Base-by-base conservation (phyloP, 2,888 invertebrate species). In the Sarcophaga caerulescens region DNA sequence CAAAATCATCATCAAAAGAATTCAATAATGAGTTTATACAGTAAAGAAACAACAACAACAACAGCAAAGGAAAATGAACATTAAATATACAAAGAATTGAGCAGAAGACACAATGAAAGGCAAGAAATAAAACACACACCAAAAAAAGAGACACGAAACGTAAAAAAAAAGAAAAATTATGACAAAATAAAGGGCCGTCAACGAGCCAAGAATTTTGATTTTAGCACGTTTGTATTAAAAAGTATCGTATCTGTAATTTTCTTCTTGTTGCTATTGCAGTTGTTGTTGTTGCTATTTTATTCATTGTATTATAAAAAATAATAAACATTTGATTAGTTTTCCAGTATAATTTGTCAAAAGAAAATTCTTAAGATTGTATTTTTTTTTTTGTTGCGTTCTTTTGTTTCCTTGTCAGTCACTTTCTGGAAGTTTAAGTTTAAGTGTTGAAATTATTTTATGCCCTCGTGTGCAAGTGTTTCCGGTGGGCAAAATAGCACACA, bases 171-270 rank as follows among this genome's bases (percentile, higher is more conserved):
- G 17, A 52, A 19, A 71, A 70, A 78, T 70, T 63, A 47, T 68
- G 62, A 70, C 69, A 69, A 68, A 35, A 62, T 52, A 21, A 71
- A 65, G 65, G n/a, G 21, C 79, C 71, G 71, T 71, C 71, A 79
- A 71, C 52, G 19, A 59, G 71, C 79, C 79, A 79, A 79, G 71
- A 71, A 65, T 59, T 65, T 44, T 52, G 17, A 52, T 52, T 52
- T 12, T 12, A 17, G 17, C 52, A 52, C 52, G 52, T 65, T 14
- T 44, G 10, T 21, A 57, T 44, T 17, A 52, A 52, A 12, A 52
- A 52, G 17, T 52, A 52, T 12, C 19, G 57, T 12, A 17, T 59
- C 57, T 35, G 14, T 71, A 35, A 35, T 44, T 10, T 57, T 52
- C 60, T 63, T 21, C 21, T 21, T 47, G 52, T 17, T 69, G 19